Conservation (phyloP, 2,113 vertebrate species). For the Pica pica region DNA sequence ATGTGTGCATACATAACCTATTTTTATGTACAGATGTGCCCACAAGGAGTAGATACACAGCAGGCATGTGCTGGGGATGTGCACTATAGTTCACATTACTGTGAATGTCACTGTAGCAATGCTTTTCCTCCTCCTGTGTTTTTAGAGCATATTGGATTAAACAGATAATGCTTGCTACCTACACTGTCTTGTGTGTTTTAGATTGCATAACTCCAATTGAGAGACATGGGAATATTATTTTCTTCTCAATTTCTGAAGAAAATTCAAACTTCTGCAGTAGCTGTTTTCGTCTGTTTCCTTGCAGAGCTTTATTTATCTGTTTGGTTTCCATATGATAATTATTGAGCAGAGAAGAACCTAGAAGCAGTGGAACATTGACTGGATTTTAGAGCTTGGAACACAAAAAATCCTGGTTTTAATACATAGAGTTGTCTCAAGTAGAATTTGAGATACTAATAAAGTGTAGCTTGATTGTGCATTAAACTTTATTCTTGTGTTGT, state of each 20-base stretch:
- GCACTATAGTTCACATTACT: not conserved
- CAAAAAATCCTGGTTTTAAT: not conserved
- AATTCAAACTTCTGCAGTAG: not conserved
- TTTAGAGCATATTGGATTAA: not conserved
- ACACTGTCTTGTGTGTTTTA: not conserved
- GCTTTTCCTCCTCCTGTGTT: not conserved
- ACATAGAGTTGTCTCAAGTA: rapidly evolving
- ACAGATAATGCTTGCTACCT: not conserved
- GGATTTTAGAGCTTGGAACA: not conserved
- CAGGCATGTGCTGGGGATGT: not conserved
- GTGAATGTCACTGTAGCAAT: not conserved
- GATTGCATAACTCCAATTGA: not conserved
- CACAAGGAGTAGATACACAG: not conserved
- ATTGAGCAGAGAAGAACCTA: not conserved
- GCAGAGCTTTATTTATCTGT: not conserved
- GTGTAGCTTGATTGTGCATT: not conserved
- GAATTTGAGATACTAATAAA: not conserved
- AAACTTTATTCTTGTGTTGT: not conserved
- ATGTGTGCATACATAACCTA: rapidly evolving
- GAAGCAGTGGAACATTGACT: not conserved
- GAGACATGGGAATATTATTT: not conserved
- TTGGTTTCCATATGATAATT: not conserved
- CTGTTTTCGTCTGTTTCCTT: not conserved
- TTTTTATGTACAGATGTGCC: rapidly evolving
- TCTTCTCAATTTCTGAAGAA: not conserved